Base-by-base conservation (phyloP, 2,797 vertebrate species). In the Channa striata region DNA sequence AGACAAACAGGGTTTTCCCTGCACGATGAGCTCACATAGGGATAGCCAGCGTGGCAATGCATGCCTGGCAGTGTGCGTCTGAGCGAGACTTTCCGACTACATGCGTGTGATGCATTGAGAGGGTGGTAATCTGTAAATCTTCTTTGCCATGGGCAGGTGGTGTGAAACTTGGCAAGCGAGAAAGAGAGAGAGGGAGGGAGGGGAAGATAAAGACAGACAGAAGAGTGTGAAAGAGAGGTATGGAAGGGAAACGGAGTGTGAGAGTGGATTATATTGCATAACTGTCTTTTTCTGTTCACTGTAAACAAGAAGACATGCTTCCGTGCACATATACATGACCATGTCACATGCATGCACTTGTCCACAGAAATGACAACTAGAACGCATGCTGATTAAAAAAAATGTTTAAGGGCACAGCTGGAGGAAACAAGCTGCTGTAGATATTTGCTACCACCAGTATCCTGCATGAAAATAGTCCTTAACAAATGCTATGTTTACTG, bases 101-200 rank as follows among this genome's bases (percentile, higher is more conserved):
- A 81, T 89, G 85, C 39, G 61, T 86, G 86, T 83, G 86, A 91
- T 86, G 82, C 80, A 74, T 74, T 49, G 74, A 84, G 89, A 86
- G 79, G 76, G 77, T 89, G 87, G 84, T 94, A 93, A 94, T 94
- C 93, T 94, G 90, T 87, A 93, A 94, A 94, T 93, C 92, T 87
- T 88, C 92, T 93, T 92, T 92, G 89, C 88, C 77, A 87, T 70
- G 68, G 79, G 82, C 87, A 87, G 80, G 87, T 87, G 88, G 91
- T 90, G 90, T 91, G 88, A 94, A 93, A 93, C 75, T 89, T 92
- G 91, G 91, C 87, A 65, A 74, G 63, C 42, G 58, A 68, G 63
- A 52, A 76, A 77, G 51, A 73, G 54, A 71, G 49, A 58, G 49
- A 68, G 30, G 30, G 49, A 68, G 30, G 30, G 66, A 72, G 36